A percentile compares a stretch with the other conserved stretches of the same genome.
These are phyloP conservation scores for Trematomus loennbergii DNA, from an alignment of 2,113 vertebrate species.

Conservation along the genomic window DNA sequence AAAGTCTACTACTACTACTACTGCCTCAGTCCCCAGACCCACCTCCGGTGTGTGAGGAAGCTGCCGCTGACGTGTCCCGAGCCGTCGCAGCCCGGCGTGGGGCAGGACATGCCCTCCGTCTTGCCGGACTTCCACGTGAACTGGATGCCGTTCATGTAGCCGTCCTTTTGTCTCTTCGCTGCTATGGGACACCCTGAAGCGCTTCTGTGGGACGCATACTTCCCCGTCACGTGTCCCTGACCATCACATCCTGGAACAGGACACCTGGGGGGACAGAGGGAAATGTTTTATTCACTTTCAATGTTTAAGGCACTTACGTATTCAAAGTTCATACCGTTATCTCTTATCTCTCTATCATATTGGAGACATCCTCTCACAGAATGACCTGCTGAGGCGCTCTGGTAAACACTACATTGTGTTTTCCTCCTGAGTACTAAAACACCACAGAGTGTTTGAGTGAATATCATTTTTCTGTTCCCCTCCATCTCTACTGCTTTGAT, in stretches of 20 bases:
- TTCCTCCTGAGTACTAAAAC: slow-evolving; percentile 20
- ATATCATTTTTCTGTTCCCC: slow-evolving; percentile 22
- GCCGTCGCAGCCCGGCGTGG: slow-evolving; percentile 97
- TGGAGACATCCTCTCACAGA: not conserved
- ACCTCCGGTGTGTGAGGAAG: slow-evolving; percentile 99
- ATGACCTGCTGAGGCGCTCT: not conserved
- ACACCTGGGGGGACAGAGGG: slow-evolving; percentile 84
- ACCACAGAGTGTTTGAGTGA: not conserved
- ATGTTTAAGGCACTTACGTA: not conserved
- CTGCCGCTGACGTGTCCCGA: slow-evolving; percentile 99
- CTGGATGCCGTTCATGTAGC: slow-evolving; percentile 96
- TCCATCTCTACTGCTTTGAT: slow-evolving; percentile 27
- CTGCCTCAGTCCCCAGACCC: slow-evolving; percentile 56
- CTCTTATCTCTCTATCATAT: not conserved
- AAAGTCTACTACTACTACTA: not conserved
- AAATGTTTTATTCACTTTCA: not conserved
- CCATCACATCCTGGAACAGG: slow-evolving; percentile 98
- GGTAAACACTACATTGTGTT: slow-evolving; percentile 4
- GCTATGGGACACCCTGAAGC: slow-evolving; percentile 97
- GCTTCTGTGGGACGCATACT: slow-evolving; percentile 98
- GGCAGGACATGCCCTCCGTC: slow-evolving; percentile 99
- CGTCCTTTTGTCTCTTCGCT: slow-evolving; percentile 98
- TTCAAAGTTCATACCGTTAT: not conserved
- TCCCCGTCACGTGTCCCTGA: slow-evolving; percentile 98
- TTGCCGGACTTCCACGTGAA: slow-evolving; percentile 99